Percentiles rank a stretch among this genome's conserved stretches.
Conservation (phyloP, 1,140 invertebrate species). For the Drosophila nigrodunni region DNA sequence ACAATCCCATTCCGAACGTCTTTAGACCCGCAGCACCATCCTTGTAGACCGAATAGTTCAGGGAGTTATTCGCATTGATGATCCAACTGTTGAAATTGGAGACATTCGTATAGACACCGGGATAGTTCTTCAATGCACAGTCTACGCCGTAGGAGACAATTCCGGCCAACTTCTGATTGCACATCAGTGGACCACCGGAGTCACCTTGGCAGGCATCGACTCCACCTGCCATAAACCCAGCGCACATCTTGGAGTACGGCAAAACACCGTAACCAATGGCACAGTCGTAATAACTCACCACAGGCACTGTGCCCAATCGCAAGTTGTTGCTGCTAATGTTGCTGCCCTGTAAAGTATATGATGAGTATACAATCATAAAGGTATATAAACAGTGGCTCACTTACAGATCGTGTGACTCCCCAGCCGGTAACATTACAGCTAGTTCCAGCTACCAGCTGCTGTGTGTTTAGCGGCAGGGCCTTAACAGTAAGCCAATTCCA, state of each 20-base stretch:
- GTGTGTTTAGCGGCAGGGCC: constrained; percentile 42
- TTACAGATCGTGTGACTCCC: constrained; percentile 49
- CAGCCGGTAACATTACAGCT: constrained; percentile 64
- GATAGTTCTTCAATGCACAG: constrained; percentile 86
- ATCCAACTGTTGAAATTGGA: constrained; percentile 86
- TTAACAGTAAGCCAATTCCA: constrained; percentile 28
- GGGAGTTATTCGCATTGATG: constrained; percentile 42
- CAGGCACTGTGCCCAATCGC: constrained; percentile 47
- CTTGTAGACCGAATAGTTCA: constrained; percentile 57
- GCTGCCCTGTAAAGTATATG: constrained; percentile 10
- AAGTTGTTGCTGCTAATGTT: constrained; percentile 29
- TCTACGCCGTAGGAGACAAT: constrained; percentile 87
- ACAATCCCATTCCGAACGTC: background rate
- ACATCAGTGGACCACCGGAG: constrained; percentile 77
- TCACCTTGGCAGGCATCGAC: constrained; percentile 81
- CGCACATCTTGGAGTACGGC: constrained; percentile 52
- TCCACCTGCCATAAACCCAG: constrained; percentile 56
- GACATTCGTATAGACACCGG: constrained; percentile 89
- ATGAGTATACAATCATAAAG: too few species aligned
- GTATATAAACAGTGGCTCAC: background rate
- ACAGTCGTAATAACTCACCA: constrained; percentile 44
- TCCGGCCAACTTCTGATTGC: constrained; percentile 81
- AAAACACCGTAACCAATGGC: constrained; percentile 24
- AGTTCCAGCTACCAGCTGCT: background rate
- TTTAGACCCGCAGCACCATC: background rate